A percentile compares a stretch with the other conserved stretches of the same genome.
Evolutionary conservation across 2,888 invertebrate genomes (phyloP).

Genomic region (Meliscaeva auricollis): DNA sequence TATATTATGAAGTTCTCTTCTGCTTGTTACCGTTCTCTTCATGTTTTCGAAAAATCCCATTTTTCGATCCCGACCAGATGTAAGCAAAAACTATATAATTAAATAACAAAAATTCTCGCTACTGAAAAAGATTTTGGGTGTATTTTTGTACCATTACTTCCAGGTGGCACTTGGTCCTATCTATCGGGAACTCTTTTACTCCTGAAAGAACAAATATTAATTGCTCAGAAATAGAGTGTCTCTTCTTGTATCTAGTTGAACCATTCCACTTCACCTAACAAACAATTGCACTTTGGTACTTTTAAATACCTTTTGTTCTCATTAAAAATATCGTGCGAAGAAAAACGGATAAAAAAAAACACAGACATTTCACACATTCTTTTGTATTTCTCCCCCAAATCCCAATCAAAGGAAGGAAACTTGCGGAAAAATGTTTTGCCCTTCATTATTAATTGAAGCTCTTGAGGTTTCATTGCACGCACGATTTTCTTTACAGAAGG

Average conservation of each 20-base stretch:
- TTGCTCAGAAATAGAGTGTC: neutral
- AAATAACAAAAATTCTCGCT: too few relatives aligned
- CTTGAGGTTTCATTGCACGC: slow-evolving; percentile 69
- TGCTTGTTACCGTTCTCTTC: too few relatives aligned
- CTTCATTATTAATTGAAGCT: slow-evolving; percentile 74
- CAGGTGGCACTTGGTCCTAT: too few relatives aligned
- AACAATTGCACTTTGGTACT: neutral
- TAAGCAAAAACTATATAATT: too few relatives aligned
- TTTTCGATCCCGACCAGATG: too few relatives aligned
- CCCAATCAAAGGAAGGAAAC: slow-evolving; percentile 63
- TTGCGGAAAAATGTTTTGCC: slow-evolving; percentile 70
- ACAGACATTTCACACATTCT: slow-evolving; percentile 68
- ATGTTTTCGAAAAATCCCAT: too few relatives aligned
- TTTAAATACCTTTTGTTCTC: slow-evolving; percentile 30
- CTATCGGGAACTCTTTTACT: too few relatives aligned
- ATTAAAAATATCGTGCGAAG: slow-evolving; percentile 55
- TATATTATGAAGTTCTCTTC: too few relatives aligned
- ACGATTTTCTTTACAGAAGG: slow-evolving; percentile 24
- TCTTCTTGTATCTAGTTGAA: neutral
- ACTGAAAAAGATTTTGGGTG: too few relatives aligned
- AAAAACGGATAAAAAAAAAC: slow-evolving; percentile 39
- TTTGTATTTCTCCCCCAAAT: slow-evolving; percentile 22
- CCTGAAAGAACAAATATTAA: too few relatives aligned
- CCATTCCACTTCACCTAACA: neutral
- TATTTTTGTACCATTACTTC: too few relatives aligned